Evolutionary conservation across 1,140 invertebrate species (phyloP), one percentile per base, ranked within the genome.

Genomic region (Protaetia brevitarsis): DNA sequence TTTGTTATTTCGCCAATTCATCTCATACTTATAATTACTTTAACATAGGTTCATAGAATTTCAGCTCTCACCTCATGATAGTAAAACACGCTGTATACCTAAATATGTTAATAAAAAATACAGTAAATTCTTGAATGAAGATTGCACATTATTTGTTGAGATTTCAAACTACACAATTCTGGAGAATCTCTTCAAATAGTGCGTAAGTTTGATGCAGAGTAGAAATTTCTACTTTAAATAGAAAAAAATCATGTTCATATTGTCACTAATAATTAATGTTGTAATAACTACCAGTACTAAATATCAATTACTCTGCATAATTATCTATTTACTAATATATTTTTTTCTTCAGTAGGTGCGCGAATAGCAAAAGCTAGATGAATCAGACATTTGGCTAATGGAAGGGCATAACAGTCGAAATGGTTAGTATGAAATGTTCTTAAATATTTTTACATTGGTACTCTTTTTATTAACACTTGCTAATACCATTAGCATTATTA

Each of bases 271-370:
- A 34, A 34, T 51, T 23, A 7, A 45, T 19, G 41, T 45, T 45
- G 41, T 23, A 6, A 26, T 26, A 7, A 2, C n/a, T 51, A 51
- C 41, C 26, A 51, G 26, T 10, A 7, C 41, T 4, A 23, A 23
- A 23, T 23, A 51, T 10, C 26, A 51, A 5, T 16, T 16, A 41
- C 19, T 13, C 19, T 7, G 26, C 26, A 19, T 51, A 19, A 10
- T 51, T 23, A 19, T 19, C 41, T 8, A 26, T 10, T 51, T 51
- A 51, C 41, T 51, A 51, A 51, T 51, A 51, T 23, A 51, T 51
- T 16, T 51, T 51, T 51, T 51, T 51, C 41, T 51, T 51, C 19
- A 51, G 41, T 51, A 51, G 41, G 41, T 51, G 41, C 41, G 41
- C 41, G 41, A 23, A 51, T 51, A 23, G 41, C 19, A 51, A 51